Percentiles rank a stretch among this genome's conserved stretches.
Conservation (phyloP, 2,113 vertebrate species). For the Scalopus aquaticus region DNA sequence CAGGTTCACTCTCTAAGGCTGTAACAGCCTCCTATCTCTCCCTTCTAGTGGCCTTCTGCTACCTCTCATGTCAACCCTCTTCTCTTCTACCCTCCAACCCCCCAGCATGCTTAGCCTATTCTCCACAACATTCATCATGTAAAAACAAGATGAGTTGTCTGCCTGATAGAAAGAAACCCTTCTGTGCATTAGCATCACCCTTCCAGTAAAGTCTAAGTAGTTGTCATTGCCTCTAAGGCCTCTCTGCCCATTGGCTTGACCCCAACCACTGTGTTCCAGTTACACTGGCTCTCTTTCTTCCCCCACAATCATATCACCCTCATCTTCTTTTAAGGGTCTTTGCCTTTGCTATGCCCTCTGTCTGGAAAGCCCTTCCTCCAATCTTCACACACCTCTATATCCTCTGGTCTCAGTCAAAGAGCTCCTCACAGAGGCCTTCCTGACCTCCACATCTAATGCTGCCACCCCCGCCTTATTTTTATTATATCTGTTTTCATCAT, state of each 20-base stretch:
- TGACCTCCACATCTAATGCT: neutral
- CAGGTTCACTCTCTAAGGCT: neutral
- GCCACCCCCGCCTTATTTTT: neutral
- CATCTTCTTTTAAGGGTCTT: neutral
- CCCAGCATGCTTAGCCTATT: neutral
- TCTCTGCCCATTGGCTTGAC: neutral
- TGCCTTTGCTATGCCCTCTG: neutral
- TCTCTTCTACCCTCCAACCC: too few relatives aligned
- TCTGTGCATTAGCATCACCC: neutral
- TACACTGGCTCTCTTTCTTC: neutral
- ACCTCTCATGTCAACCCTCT: neutral
- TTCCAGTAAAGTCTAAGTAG: neutral
- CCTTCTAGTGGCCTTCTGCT: neutral
- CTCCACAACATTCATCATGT: neutral
- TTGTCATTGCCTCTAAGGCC: neutral
- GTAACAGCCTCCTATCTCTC: neutral
- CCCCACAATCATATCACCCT: neutral
- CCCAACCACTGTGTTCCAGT: neutral
- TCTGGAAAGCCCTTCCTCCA: neutral
- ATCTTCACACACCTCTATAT: neutral
- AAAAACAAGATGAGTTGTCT: neutral
- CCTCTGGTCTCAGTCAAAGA: neutral
- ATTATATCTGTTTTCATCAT: neutral
- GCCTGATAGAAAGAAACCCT: constrained; percentile 15
- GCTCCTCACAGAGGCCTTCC: neutral